Evolutionary conservation across 2,113 vertebrate species (phyloP).

Genomic region (Perca fluviatilis): DNA sequence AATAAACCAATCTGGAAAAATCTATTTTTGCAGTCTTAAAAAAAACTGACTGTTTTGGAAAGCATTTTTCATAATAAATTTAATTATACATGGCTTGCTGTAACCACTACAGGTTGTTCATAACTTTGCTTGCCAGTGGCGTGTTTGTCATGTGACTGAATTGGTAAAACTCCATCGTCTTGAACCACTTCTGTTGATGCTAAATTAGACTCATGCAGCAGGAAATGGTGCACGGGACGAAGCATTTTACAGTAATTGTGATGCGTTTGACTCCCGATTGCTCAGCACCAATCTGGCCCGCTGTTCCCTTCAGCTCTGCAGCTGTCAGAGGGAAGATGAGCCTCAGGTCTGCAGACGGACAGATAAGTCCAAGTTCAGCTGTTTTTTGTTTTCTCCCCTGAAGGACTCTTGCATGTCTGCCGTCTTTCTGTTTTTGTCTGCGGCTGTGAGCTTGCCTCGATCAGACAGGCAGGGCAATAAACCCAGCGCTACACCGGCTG

Average conservation of each 20-base stretch:
- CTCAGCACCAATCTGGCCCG: background rate
- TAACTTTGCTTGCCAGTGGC: background rate
- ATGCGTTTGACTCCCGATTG: background rate
- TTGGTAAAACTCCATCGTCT: background rate
- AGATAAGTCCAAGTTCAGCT: constrained; percentile 49
- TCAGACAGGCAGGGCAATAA: constrained; percentile 38
- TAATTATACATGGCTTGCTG: too few species aligned
- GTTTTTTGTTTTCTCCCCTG: constrained; percentile 26
- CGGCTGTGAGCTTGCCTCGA: constrained; percentile 23
- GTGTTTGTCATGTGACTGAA: background rate
- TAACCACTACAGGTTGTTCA: too few species aligned
- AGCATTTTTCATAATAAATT: background rate
- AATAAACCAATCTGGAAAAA: background rate
- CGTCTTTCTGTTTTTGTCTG: constrained; percentile 12
- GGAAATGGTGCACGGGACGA: background rate
- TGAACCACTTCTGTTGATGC: background rate
- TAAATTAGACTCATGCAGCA: background rate
- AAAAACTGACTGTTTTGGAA: background rate
- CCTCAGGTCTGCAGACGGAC: constrained; percentile 34
- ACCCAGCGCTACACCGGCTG: constrained; percentile 9
- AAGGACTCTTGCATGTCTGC: constrained; percentile 26
- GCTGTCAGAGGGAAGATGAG: constrained; percentile 29
- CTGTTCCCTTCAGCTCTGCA: constrained; percentile 7
- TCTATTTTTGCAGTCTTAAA: too few species aligned
- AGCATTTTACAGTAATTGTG: background rate